Conservation (phyloP, 2,797 vertebrate genomes). For the Serranus cabrilla region DNA sequence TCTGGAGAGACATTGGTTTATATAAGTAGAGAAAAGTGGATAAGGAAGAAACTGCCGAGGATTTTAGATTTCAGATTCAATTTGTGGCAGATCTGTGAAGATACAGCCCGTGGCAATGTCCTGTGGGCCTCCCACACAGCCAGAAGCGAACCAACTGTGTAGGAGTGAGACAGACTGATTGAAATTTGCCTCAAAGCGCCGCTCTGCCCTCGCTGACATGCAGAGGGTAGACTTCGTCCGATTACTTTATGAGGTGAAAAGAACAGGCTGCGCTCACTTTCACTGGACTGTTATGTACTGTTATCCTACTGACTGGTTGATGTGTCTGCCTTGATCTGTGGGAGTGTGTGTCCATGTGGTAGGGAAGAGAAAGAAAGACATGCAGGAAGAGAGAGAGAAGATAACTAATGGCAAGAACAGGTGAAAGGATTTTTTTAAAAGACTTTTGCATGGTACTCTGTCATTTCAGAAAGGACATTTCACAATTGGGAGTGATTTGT, state of each 20-base stretch:
- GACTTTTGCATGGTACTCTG: conserved; percentile 1
- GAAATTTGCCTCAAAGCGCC: conserved; percentile 72
- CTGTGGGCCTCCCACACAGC: conserved; percentile 80
- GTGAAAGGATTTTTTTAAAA: neutral
- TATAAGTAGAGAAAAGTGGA: conserved; percentile 36
- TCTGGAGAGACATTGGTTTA: conserved; percentile 47
- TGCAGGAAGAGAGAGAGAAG: neutral
- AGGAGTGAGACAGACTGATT: conserved; percentile 78
- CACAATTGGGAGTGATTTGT: conserved; percentile 25
- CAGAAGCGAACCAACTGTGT: conserved; percentile 72
- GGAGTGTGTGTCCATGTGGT: conserved; percentile 8
- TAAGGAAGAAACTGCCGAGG: conserved; percentile 52
- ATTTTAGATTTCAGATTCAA: conserved; percentile 61
- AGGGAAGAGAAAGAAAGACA: conserved; percentile 9
- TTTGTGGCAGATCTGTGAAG: conserved; percentile 75
- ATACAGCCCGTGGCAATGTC: conserved; percentile 73
- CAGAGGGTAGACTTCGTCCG: conserved; percentile 55
- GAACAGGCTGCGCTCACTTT: conserved; percentile 48
- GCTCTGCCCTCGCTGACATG: conserved; percentile 67
- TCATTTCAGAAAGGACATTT: conserved; percentile 9
- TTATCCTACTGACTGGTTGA: conserved; percentile 28
- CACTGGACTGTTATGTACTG: conserved; percentile 27
- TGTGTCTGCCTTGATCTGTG: conserved; percentile 29
- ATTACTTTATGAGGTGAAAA: conserved; percentile 63
- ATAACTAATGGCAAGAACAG: neutral